Conservation (phyloP, 2,113 vertebrate genomes). For the Gavialis gangeticus region DNA sequence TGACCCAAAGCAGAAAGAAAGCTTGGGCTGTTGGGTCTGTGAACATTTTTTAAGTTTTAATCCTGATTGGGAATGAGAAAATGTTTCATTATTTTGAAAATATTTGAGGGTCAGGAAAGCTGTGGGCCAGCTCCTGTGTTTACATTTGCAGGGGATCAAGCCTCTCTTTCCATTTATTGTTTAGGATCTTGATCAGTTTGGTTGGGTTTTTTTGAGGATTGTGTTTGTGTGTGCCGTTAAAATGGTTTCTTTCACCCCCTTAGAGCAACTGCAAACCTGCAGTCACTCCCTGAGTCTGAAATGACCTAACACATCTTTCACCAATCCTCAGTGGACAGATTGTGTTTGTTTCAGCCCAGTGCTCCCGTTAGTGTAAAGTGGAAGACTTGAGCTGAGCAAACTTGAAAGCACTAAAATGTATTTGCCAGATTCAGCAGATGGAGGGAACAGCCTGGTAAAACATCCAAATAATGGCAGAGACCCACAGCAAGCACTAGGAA, state of each 20-base stretch:
- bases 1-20: too few species aligned
- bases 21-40: too few species aligned
- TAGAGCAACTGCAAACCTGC: background rate
- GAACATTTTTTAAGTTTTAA: too few species aligned
- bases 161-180: background rate
- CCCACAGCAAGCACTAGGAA: background rate
- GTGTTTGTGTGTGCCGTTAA: background rate
- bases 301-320: background rate
- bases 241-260: background rate
- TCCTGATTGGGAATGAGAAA: too few species aligned
- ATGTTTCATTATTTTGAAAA: too few species aligned
- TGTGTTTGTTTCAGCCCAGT: conserved; percentile 38
- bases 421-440: conserved; percentile 34
- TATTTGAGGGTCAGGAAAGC: too few species aligned
- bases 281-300: background rate
- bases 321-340: background rate
- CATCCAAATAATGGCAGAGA: background rate
- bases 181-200: background rate
- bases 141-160: background rate
- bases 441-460: conserved; percentile 23
- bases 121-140: background rate
- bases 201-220: background rate
- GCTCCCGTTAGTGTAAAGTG: background rate
- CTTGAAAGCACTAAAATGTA: conserved; percentile 1
- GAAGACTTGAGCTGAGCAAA: background rate